These are phyloP conservation scores for Ormyrus nitidulus DNA, from an alignment of 2,888 invertebrate genomes.

Conservation along the genomic window DNA sequence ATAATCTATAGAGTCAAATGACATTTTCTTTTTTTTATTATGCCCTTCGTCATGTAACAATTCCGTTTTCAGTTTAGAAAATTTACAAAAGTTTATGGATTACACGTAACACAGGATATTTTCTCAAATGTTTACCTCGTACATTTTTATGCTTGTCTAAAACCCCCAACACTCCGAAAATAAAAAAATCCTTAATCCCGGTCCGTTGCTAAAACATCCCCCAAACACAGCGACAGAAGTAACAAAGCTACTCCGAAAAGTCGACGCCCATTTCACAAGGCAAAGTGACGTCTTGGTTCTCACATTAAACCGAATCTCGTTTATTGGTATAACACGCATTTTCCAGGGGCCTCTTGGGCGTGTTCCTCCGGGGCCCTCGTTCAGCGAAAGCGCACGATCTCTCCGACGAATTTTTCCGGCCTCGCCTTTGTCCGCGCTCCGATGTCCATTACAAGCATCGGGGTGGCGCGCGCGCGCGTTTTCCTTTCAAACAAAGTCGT, in stretches of 20 bases:
- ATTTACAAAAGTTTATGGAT: no score
- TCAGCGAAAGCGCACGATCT: background rate
- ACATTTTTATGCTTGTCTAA: no score
- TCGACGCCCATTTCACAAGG: constrained; percentile 14
- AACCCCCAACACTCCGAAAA: background rate
- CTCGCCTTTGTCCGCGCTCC: background rate
- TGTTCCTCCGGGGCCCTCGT: background rate
- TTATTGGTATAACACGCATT: constrained; percentile 39
- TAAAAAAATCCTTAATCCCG: background rate
- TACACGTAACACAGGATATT: no score
- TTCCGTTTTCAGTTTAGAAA: no score
- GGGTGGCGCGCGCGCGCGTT: constrained; percentile 47
- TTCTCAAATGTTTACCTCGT: no score
- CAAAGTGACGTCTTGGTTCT: background rate
- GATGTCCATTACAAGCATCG: constrained; percentile 17
- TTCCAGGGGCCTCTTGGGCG: constrained; percentile 6
- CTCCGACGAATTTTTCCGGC: background rate
- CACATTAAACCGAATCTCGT: constrained; percentile 7
- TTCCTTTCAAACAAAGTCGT: constrained; percentile 57
- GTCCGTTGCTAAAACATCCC: background rate
- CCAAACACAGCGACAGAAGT: background rate
- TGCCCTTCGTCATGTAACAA: no score
- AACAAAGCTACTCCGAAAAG: background rate
- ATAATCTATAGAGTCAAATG: no score
- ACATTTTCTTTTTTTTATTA: no score